These are phyloP conservation scores for Polydrusus pterygomalis DNA, from an alignment of 2,888 invertebrate species.

Conservation along the genomic window DNA sequence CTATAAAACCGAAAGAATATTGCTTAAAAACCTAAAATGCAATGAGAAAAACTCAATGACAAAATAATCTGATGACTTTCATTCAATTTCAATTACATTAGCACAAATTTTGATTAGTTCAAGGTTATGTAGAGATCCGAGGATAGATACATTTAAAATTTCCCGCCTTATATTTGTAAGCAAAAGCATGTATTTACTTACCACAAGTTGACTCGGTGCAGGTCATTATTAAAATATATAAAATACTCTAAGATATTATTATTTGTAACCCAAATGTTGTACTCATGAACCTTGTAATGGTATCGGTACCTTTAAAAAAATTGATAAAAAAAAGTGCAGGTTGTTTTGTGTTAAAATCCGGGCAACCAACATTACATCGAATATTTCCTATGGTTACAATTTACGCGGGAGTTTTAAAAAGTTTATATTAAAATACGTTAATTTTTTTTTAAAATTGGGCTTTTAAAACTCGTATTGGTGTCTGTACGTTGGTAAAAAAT, in stretches of 20 bases:
- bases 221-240: not conserved
- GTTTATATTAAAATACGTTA: not conserved
- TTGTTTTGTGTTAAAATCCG: not conserved
- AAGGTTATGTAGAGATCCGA: constrained; percentile 58
- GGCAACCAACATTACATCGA: not conserved
- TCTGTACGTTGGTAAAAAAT: not conserved
- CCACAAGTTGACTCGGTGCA: not conserved
- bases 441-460: not conserved
- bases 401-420: not conserved
- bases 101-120: constrained; percentile 55
- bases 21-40: constrained; percentile 37
- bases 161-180: constrained; percentile 35
- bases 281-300: not conserved
- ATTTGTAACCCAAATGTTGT: too few relatives aligned
- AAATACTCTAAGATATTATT: too few relatives aligned
- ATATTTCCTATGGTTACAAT: not conserved
- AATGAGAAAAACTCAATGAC: constrained; percentile 21
- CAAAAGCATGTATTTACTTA: constrained; percentile 5
- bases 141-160: constrained; percentile 34
- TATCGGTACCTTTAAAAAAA: not conserved
- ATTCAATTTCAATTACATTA: constrained; percentile 63
- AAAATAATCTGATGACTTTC: constrained; percentile 63
- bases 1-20: constrained; percentile 28
- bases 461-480: too few relatives aligned
- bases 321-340: not conserved